phyloP scores from a whole-genome alignment of 2,888 invertebrate genomes.

The Dromius quadrimaculatus region DNA sequence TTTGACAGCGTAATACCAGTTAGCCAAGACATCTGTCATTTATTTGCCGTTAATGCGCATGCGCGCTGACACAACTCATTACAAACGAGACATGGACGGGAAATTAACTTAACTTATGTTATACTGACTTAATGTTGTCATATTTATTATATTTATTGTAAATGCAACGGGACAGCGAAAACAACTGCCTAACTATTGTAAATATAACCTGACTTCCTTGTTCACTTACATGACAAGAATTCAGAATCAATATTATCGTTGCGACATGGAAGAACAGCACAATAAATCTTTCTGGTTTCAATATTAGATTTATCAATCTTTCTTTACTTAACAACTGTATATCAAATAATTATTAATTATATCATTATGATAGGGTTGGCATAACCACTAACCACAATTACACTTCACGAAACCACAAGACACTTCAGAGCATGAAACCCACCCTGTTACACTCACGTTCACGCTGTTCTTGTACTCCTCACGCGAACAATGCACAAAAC shows the following conservation, averaged over 20 bases:
- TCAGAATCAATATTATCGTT: too few species aligned
- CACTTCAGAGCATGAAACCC: neutral
- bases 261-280: too few species aligned
- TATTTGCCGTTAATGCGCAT: constrained; percentile 12
- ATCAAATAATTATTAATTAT: too few species aligned
- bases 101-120: constrained; percentile 1
- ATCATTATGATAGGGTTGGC: neutral
- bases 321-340: too few species aligned
- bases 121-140: constrained; percentile 25
- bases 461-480: neutral
- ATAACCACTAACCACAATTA: constrained; percentile 28
- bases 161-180: constrained; percentile 11
- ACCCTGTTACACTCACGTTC: constrained; percentile 3
- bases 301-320: too few species aligned
- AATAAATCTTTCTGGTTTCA: too few species aligned
- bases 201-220: too few species aligned
- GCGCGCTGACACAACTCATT: constrained; percentile 45
- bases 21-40: constrained; percentile 42
- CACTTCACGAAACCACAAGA: constrained; percentile 30
- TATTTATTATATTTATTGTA: constrained; percentile 21
- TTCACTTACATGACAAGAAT: too few species aligned
- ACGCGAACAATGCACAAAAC: constrained; percentile 12
- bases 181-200: too few species aligned
- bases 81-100: constrained; percentile 17
- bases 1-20: constrained; percentile 50